These are phyloP conservation scores for Hirudo medicinalis DNA, from an alignment of 1,140 invertebrate genomes.

Conservation along the genomic window DNA sequence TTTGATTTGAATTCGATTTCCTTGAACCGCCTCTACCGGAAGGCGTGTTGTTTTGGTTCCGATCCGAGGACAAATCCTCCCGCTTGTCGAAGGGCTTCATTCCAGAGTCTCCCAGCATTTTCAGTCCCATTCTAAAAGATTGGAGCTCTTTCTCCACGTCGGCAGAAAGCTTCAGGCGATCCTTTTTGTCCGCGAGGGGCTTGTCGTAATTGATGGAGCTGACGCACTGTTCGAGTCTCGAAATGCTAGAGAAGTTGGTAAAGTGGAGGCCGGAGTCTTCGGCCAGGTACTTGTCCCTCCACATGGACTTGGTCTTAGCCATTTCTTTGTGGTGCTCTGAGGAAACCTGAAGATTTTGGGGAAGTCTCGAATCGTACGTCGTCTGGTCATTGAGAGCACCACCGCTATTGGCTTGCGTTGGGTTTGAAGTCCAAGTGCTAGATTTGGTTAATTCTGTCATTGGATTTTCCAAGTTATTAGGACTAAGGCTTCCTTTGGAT, in stretches of 20 bases:
- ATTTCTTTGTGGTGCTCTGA: constrained; percentile 4
- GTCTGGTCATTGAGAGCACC: too few species aligned
- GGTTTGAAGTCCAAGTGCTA: too few species aligned
- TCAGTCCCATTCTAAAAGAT: constrained; percentile 4
- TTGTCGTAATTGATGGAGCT: neutral
- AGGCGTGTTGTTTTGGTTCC: too few species aligned
- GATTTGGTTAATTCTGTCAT: too few species aligned
- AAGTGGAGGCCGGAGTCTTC: constrained; percentile 5
- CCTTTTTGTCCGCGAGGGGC: neutral
- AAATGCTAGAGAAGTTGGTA: constrained; percentile 3
- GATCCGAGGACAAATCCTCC: too few species aligned
- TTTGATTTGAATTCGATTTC: too few species aligned
- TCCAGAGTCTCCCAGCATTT: neutral
- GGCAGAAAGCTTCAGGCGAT: neutral
- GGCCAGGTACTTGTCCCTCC: constrained; percentile 6
- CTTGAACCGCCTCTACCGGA: too few species aligned
- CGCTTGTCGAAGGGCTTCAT: too few species aligned
- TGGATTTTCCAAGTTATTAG: too few species aligned
- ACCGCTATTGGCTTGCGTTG: too few species aligned
- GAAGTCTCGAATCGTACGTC: too few species aligned
- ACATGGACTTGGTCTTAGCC: constrained; percentile 1
- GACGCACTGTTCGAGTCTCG: neutral
- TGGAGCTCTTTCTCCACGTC: neutral
- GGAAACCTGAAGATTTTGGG: neutral
- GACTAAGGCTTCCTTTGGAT: too few species aligned